Evolutionary conservation across 2,888 invertebrate genomes (phyloP), one percentile per base, ranked within the genome.

Genomic region (Glyphotaelius pellucidus): DNA sequence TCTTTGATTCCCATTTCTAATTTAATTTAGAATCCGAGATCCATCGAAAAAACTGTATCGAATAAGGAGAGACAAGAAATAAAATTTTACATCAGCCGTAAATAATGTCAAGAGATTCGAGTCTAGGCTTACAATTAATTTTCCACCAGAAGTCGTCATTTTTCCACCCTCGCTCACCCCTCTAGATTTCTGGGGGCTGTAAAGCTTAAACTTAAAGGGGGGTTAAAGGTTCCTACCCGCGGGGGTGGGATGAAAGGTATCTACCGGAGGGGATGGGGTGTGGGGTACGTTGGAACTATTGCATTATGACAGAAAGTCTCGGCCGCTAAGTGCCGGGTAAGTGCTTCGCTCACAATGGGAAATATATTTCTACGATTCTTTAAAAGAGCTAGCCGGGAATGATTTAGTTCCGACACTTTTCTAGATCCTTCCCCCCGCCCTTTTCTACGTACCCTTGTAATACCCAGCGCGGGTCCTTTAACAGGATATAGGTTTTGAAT

Each of bases 331-430:
- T 93, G 93, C 93, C 91, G 93, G 87, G 91, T 93, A 93, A 93
- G 93, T 93, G 93, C 93, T 93, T 91, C 92, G 35, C 92, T 93
- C 93, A 93, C 93, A 93, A 93, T 93, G 91, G 93, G 90, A 91
- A 89, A 92, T 90, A 91, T 90, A 92, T 90, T 93, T 93, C 92
- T 92, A 91, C 91, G 91, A 91, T 93, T 92, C 93, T 93, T 92
- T 92, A 93, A 93, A 93, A 91, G 92, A 89, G 90, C 85, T 89
- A 80, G 87, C 90, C 87, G 52, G 83, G 91, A 91, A 90, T 93
- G 93, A 93, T 92, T 93, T 93, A 93, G 90, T 52, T 80, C 80
- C 80, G 86, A 91, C 91, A 88, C 91, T 90, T 86, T 89, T 52
- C 89, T 35, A 80, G 47, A 81, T 42, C 90, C 42, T 67, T 31